Percentiles rank a stretch among this genome's conserved stretches.
Conservation (phyloP, 2,888 invertebrate genomes). For the Thelaira solivaga region DNA sequence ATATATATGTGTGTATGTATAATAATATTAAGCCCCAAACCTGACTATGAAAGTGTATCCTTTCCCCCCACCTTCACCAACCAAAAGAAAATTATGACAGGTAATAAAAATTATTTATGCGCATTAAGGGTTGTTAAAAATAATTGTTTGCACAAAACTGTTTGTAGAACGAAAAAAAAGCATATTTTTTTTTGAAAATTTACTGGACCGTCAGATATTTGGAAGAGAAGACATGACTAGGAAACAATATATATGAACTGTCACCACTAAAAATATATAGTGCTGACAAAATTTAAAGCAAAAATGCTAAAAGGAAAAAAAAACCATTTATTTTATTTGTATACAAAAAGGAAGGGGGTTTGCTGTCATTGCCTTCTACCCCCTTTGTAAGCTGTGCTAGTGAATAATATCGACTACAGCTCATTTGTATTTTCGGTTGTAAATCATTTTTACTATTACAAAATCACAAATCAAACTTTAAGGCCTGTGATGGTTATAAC, state of each 20-base stretch:
- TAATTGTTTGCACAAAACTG: constrained; percentile 14
- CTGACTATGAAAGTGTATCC: not conserved
- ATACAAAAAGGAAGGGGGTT: constrained; percentile 52
- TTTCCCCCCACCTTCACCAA: not conserved
- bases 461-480: constrained; percentile 76
- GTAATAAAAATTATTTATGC: constrained; percentile 76
- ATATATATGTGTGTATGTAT: no score
- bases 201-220: constrained; percentile 56
- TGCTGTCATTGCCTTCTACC: not conserved
- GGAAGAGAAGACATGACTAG: constrained; percentile 9
- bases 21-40: constrained; percentile 16
- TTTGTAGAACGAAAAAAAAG: constrained; percentile 6
- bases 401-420: constrained; percentile 10
- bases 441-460: constrained; percentile 74
- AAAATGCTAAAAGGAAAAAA: constrained; percentile 10
- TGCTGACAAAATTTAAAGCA: constrained; percentile 51
- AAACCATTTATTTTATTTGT: not conserved
- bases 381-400: not conserved
- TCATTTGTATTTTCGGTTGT: constrained; percentile 64
- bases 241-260: constrained; percentile 24
- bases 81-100: constrained; percentile 71
- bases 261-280: constrained; percentile 57
- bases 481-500: constrained; percentile 71
- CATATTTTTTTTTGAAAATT: constrained; percentile 51
- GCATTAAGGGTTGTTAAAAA: constrained; percentile 72